Evolutionary conservation across 2,797 vertebrate genomes (phyloP), one percentile per base, ranked within the genome.

Genomic region (Diplodus sargus): DNA sequence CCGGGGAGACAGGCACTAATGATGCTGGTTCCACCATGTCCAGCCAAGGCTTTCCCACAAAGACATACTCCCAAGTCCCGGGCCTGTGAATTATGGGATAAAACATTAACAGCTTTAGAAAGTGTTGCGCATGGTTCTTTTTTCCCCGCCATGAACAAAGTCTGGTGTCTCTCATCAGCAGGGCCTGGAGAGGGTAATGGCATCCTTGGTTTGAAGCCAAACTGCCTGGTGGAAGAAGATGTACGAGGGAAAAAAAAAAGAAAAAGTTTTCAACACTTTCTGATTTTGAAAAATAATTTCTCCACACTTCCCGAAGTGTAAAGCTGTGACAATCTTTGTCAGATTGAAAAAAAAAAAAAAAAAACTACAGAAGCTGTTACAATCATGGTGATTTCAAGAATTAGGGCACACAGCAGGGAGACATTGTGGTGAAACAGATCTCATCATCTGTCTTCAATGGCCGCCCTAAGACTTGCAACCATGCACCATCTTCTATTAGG

Each of bases 1-100:
- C 94, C 30, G 43, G 94, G 94, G 93, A 94, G 92, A 89, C 89
- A 86, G 91, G 90, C 94, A 91, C 94, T 95, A 96, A 96, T 95
- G 94, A 95, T 94, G 93, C 91, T 92, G 95, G 95, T 96, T 96
- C 95, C 95, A 95, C 93, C 89, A 87, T 92, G 95, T 96, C 95
- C 95, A 95, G 95, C 94, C 94, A 84, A 90, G 81, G 91, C 92
- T 93, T 95, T 94, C 93, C 94, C 93, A 94, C 93, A 94, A 95
- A 95, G 93, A 94, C 90, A 68, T 92, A 91, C 91, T 94, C 90
- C 87, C 83, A 84, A 88, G 87, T 90, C 91, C 81, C 75, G 87
- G 79, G 90, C 88, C 88, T 94, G 94, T 94, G 93, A 95, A 95
- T 93, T 94, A 94, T 93, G 92, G 88, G 92, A 93, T 95, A 89